A percentile compares a stretch with the other conserved stretches of the same genome.
Evolutionary conservation across 2,113 vertebrate species (phyloP).

Genomic region (Eublepharis macularius): DNA sequence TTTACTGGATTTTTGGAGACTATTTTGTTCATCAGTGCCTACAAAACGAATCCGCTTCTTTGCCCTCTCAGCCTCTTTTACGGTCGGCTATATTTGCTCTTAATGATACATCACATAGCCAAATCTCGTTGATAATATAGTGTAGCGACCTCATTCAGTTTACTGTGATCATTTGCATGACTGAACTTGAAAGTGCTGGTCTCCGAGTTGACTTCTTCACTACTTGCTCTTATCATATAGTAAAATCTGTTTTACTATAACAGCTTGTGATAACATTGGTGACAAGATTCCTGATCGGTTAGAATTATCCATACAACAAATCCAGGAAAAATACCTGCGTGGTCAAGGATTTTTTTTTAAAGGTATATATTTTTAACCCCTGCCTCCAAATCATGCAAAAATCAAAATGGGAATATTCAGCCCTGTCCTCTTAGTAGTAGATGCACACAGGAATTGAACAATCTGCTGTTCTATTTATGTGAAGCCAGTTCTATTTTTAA

Average conservation of each 20-base stretch:
- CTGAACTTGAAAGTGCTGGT: background rate
- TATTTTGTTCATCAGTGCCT: background rate
- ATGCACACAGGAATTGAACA: background rate
- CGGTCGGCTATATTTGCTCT: background rate
- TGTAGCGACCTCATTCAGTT: too few species aligned
- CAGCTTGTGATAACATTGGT: background rate
- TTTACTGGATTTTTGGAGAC: background rate
- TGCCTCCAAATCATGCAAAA: background rate
- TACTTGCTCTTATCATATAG: background rate
- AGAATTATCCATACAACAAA: background rate
- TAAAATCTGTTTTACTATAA: background rate
- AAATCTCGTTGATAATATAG: background rate
- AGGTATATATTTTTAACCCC: background rate
- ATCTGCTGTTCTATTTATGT: slow-evolving; percentile 12
- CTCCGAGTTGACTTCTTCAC: too few species aligned
- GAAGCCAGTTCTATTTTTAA: slow-evolving; percentile 21
- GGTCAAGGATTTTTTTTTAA: background rate
- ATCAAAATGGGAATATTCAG: background rate
- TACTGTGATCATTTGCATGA: background rate
- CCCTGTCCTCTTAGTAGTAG: background rate
- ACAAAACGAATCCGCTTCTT: background rate
- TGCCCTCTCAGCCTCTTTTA: background rate
- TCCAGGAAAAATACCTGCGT: too few species aligned
- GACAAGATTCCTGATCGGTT: background rate
- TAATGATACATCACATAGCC: background rate